phyloP scores from a whole-genome alignment of 2,113 vertebrate genomes.

The Onychorhynchus coronatus region DNA sequence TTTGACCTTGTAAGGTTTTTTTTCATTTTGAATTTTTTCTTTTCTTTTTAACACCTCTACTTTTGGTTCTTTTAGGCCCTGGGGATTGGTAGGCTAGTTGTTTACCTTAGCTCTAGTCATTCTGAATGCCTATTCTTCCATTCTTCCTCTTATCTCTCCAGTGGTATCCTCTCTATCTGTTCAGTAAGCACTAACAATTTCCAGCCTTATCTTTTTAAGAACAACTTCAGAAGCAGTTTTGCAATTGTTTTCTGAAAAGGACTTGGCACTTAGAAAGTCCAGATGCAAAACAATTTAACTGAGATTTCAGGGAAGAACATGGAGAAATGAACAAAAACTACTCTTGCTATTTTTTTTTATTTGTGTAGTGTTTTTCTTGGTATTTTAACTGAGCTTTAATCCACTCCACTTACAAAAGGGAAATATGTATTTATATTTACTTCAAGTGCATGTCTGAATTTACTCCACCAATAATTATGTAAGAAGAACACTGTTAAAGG shows the following conservation, averaged over 20 bases:
- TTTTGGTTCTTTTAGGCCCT: background rate
- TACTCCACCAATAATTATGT: background rate
- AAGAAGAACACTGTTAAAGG: background rate
- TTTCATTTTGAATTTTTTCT: background rate
- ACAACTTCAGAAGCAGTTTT: conserved; percentile 45
- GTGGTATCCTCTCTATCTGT: conserved; percentile 30
- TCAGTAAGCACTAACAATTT: conserved; percentile 26
- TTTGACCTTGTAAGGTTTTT: background rate
- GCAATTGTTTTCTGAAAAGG: conserved; percentile 13
- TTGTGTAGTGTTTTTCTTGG: background rate
- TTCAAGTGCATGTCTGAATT: background rate
- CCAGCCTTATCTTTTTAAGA: conserved; percentile 29
- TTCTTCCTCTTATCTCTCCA: conserved; percentile 39
- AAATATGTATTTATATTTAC: background rate
- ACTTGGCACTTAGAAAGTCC: background rate
- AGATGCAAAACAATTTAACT: background rate
- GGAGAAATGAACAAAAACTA: background rate
- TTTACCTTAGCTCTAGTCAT: conserved; percentile 24
- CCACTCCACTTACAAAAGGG: background rate
- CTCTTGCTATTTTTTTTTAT: background rate
- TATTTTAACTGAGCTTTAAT: background rate
- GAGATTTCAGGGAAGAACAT: background rate
- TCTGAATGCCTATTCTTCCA: conserved; percentile 27
- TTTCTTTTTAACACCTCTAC: background rate
- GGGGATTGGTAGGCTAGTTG: background rate